These are phyloP conservation scores for Drosophila neotestacea DNA, from an alignment of 2,888 invertebrate species.

Conservation along the genomic window DNA sequence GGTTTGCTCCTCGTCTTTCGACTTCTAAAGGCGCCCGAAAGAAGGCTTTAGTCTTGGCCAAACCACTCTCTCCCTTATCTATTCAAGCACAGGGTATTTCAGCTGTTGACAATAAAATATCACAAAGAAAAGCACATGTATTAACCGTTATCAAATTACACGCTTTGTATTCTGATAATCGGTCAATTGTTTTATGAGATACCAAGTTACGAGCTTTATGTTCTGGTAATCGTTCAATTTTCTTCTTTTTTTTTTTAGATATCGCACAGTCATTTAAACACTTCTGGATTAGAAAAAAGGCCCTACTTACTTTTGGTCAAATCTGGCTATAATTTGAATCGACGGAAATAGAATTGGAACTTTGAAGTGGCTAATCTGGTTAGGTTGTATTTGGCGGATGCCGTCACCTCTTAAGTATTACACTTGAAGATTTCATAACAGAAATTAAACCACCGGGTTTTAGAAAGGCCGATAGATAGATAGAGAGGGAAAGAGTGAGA, in stretches of 20 bases:
- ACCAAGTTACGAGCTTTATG: neutral
- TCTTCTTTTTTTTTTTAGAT: neutral
- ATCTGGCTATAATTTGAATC: constrained; percentile 5
- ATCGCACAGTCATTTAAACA: neutral
- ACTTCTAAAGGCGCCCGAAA: constrained; percentile 29
- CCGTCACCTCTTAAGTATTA: constrained; percentile 28
- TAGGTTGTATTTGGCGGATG: constrained; percentile 1
- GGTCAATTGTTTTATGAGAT: constrained; percentile 1
- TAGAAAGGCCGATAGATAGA: neutral
- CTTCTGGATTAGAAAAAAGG: constrained; percentile 1
- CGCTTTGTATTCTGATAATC: neutral
- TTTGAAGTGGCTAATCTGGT: constrained; percentile 16
- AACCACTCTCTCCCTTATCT: neutral
- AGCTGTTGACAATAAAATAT: neutral
- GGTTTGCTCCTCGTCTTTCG: too few relatives aligned
- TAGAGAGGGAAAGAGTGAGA: neutral
- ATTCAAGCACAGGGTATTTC: constrained; percentile 19
- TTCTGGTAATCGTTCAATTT: constrained; percentile 8
- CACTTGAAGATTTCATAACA: constrained; percentile 3
- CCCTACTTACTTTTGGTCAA: neutral
- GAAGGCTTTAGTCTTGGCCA: constrained; percentile 1
- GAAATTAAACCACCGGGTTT: neutral
- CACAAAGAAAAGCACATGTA: neutral
- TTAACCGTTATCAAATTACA: constrained; percentile 8
- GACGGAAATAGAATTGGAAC: constrained; percentile 26